phyloP scores from a whole-genome alignment of 1,140 invertebrate genomes.

The Bombus sylvicola region DNA sequence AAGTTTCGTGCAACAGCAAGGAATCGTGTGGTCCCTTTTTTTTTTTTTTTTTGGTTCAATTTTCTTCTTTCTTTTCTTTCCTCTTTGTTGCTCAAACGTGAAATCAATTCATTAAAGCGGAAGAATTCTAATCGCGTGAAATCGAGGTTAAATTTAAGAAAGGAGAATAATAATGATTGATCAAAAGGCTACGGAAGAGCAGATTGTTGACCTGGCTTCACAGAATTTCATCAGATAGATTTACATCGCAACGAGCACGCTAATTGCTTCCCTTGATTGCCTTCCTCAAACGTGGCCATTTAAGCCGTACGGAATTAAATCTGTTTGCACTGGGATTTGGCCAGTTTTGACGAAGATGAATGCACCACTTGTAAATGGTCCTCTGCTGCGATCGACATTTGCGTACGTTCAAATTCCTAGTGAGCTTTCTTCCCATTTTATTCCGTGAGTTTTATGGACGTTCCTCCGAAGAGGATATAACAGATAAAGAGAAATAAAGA shows the following conservation, averaged over 20 bases:
- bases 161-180: background rate
- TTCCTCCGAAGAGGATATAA: background rate
- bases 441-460: background rate
- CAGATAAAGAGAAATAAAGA: background rate
- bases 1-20: constrained; percentile 24
- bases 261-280: constrained; percentile 4
- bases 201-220: too few relatives aligned
- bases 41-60: too few relatives aligned
- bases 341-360: background rate
- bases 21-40: fast-evolving
- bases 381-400: background rate
- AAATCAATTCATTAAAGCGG: background rate
- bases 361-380: background rate
- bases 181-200: background rate
- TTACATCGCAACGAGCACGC: background rate
- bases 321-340: background rate
- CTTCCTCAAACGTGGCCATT: background rate
- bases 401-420: constrained; percentile 22
- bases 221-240: background rate
- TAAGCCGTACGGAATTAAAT: background rate
- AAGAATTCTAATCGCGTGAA: too few relatives aligned
- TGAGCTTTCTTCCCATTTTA: background rate
- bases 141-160: background rate
- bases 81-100: background rate
- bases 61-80: too few relatives aligned